Evolutionary conservation across 2,888 invertebrate species (phyloP).

Genomic region (Dichetophora obliterata): DNA sequence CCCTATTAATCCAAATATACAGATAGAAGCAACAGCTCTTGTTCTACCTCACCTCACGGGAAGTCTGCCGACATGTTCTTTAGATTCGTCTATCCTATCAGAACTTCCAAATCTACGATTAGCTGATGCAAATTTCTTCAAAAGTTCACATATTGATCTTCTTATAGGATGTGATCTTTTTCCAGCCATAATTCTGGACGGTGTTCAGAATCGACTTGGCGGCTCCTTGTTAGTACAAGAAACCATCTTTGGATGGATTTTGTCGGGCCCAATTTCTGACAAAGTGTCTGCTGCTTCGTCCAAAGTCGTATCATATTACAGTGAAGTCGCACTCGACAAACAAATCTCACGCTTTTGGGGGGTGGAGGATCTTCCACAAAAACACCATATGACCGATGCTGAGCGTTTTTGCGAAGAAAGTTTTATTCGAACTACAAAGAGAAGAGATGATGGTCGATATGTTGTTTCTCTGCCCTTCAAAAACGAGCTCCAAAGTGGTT

Average conservation of each 20-base stretch:
- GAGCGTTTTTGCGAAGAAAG: not conserved
- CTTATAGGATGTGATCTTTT: not conserved
- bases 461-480: slow-evolving; percentile 25
- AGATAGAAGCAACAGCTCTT: too few relatives aligned
- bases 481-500: too few relatives aligned
- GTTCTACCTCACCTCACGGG: too few relatives aligned
- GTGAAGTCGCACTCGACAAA: not conserved
- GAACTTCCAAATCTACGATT: too few relatives aligned
- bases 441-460: not conserved
- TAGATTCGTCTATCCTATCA: too few relatives aligned
- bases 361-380: slow-evolving; percentile 1
- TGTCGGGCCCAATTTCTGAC: not conserved
- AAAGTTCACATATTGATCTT: not conserved
- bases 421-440: not conserved
- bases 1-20: too few relatives aligned
- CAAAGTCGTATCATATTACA: not conserved
- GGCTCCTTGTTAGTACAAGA: too few relatives aligned
- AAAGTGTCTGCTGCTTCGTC: not conserved
- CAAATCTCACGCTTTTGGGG: not conserved
- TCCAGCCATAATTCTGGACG: not conserved
- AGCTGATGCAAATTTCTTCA: too few relatives aligned
- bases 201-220: too few relatives aligned
- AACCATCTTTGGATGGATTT: not conserved
- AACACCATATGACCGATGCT: not conserved
- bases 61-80: too few relatives aligned